Evolutionary conservation across 2,113 vertebrate species (phyloP), one percentile per base, ranked within the genome.

Genomic region (Hirundichthys speculiger): DNA sequence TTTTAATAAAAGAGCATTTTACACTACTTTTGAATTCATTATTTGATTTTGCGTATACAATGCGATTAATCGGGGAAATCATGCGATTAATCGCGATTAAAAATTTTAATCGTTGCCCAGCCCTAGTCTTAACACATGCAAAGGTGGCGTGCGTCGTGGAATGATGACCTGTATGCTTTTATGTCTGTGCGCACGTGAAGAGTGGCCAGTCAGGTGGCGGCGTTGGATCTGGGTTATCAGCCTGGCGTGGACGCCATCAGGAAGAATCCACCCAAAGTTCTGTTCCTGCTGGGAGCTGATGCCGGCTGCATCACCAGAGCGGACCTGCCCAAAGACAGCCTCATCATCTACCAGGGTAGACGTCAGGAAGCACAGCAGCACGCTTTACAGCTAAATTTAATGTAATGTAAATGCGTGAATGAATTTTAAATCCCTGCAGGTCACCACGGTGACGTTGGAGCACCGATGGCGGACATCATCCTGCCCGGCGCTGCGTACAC

Each of bases 141-240:
- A n/a, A n/a, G n/a, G n/a, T n/a, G n/a, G n/a, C n/a, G n/a, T 13
- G 14, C 40, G 0, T 13, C n/a, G 2, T 13, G 3, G 27, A 13
- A 50, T 8, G 16, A 13, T 13, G 30, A n/a, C 1, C 18, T 38
- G 19, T 4, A 20, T 19, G 51, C 13, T 19, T 13, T 5, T 5
- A 0, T 46, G 12, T 14, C 4, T 40, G 14, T 69, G 19, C 60
- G 22, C 69, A 22, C 75, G 63, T 50, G n/a, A 70, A 99, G 97
- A 82, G 94, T 98, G 86, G 97, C 98, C 82, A 98, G 96, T 89
- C 98, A 99, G 77, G 98, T 99, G 11, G 97, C 98, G 83, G 96
- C 98, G 15, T 86, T 99, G 85, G 98, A 99, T 78, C 90, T 99
- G 72, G 98, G 98, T 45, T 99, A 98, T 92, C 97, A 97, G 85